Evolutionary conservation across 2,113 vertebrate species (phyloP).

Genomic region (Prunella himalayana): DNA sequence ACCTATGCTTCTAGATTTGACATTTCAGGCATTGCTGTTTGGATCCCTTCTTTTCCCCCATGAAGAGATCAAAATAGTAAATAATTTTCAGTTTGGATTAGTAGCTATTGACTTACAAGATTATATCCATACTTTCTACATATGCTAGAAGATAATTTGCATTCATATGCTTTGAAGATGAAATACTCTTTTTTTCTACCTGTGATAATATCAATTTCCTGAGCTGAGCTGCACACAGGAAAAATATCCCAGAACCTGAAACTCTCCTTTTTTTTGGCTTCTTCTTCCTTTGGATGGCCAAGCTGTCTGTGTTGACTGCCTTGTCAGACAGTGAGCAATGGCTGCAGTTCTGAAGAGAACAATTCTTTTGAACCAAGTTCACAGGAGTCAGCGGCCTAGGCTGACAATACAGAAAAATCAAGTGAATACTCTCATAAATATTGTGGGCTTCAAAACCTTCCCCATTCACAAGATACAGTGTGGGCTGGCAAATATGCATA

Average conservation of each 20-base stretch:
- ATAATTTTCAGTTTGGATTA: neutral
- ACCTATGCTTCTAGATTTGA: neutral
- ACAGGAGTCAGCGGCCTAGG: neutral
- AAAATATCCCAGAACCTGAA: neutral
- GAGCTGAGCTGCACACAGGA: neutral
- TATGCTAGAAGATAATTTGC: neutral
- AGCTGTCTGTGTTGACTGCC: neutral
- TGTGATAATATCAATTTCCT: neutral
- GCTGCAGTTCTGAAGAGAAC: neutral
- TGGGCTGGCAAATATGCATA: neutral
- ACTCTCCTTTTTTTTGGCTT: neutral
- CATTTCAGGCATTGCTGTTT: neutral
- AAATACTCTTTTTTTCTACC: neutral
- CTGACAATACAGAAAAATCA: neutral
- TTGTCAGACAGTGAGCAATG: neutral
- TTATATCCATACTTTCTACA: neutral
- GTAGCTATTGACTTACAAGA: neutral
- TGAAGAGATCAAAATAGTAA: neutral
- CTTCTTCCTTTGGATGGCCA: neutral
- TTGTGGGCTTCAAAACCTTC: neutral
- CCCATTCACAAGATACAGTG: neutral
- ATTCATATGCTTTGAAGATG: neutral
- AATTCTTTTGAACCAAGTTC: neutral
- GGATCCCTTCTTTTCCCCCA: neutral
- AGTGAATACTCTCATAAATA: neutral